Evolutionary conservation across 2,113 vertebrate genomes (phyloP).

Genomic region (Triplophysa dalaica): DNA sequence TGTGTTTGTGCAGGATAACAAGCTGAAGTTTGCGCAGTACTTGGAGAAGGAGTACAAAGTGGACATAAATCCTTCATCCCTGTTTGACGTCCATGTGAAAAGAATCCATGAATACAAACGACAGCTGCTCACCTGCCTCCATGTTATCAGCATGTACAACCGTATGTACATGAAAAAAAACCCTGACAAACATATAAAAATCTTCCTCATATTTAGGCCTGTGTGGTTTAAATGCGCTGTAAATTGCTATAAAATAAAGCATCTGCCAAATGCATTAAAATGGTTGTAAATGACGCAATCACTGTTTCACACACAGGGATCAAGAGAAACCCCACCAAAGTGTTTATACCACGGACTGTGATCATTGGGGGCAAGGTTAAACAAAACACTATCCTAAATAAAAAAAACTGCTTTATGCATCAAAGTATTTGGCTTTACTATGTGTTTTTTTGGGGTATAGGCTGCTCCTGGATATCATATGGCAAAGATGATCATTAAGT

Average conservation of each 20-base stretch:
- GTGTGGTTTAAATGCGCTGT: too few species aligned
- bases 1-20: constrained; percentile 84
- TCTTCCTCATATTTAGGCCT: too few species aligned
- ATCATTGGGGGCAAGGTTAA: constrained; percentile 95
- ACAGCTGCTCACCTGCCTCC: constrained; percentile 95
- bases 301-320: constrained; percentile 77
- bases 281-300: not conserved
- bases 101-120: constrained; percentile 97
- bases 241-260: too few species aligned
- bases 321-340: constrained; percentile 78
- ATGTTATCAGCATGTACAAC: constrained; percentile 94
- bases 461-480: constrained; percentile 96
- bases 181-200: not conserved
- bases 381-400: not conserved
- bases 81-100: constrained; percentile 97
- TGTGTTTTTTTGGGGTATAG: constrained; percentile 65
- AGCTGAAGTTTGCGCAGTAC: constrained; percentile 87
- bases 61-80: constrained; percentile 89
- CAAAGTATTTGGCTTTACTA: not conserved
- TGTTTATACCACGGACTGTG: constrained; percentile 89
- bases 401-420: constrained; percentile 5
- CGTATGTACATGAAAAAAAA: constrained; percentile 72
- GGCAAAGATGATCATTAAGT: constrained; percentile 95
- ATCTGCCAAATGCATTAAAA: too few species aligned
- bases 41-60: constrained; percentile 90